phyloP scores from a whole-genome alignment of 2,888 invertebrate genomes.

The Conistra vaccinii region DNA sequence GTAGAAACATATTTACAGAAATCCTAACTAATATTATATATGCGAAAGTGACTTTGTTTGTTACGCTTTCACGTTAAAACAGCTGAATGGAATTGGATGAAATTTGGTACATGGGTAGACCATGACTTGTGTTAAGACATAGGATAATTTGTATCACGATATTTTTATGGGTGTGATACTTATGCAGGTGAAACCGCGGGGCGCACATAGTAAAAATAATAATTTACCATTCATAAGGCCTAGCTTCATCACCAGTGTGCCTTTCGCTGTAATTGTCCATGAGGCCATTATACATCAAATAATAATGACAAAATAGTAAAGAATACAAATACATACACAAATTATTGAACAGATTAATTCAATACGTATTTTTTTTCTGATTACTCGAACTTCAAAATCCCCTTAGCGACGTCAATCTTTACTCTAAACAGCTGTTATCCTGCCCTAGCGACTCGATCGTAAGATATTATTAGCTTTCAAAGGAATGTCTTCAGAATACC shows the following conservation, averaged over 20 bases:
- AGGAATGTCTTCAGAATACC: slow-evolving; percentile 15
- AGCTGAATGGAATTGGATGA: no score
- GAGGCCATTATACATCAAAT: background rate
- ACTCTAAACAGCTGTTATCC: slow-evolving; percentile 14
- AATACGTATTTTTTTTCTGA: background rate
- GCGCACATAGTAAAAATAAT: no score
- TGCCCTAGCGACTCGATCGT: background rate
- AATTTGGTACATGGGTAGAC: no score
- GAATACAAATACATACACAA: no score
- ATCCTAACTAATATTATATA: no score
- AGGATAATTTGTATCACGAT: no score
- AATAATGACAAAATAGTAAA: background rate
- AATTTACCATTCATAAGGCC: background rate
- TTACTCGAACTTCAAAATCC: background rate
- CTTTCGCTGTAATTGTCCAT: background rate
- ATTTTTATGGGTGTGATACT: no score
- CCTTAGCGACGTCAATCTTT: slow-evolving; percentile 2
- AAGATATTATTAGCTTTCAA: slow-evolving; percentile 41
- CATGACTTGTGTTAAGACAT: no score
- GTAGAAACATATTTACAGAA: background rate
- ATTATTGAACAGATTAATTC: background rate
- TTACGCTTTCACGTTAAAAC: no score
- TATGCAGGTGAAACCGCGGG: no score
- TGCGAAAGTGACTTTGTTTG: no score
- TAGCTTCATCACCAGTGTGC: background rate